Conservation (phyloP, 2,113 vertebrate genomes). For the Chiloscyllium plagiosum region DNA sequence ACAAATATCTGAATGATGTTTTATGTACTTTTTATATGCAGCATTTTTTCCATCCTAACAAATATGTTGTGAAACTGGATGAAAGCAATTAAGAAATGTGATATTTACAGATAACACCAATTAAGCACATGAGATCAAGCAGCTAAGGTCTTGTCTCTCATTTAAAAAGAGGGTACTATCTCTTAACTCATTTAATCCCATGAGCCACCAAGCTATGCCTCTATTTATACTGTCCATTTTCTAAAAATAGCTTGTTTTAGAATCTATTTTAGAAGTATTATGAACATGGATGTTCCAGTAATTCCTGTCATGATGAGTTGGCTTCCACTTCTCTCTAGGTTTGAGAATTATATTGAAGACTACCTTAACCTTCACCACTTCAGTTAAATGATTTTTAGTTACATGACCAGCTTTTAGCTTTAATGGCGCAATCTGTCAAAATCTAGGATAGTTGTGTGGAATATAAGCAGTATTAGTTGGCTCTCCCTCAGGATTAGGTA, state of each 20-base stretch:
- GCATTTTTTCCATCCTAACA: not conserved
- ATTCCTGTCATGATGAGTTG: not conserved
- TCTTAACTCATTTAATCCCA: not conserved
- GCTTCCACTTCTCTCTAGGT: not conserved
- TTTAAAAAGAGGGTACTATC: not conserved
- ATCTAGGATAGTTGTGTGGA: not conserved
- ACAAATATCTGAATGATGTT: not conserved
- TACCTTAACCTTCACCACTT: too few species aligned
- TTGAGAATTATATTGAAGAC: not conserved
- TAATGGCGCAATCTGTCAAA: not conserved
- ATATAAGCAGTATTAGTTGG: not conserved
- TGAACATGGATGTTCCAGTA: slow-evolving; percentile 14
- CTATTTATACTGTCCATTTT: not conserved
- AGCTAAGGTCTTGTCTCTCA: too few species aligned
- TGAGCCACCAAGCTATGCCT: not conserved
- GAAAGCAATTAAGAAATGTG: slow-evolving; percentile 14
- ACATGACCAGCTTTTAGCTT: not conserved
- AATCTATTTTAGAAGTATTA: slow-evolving; percentile 20
- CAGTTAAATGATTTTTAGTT: too few species aligned
- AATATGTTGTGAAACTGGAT: not conserved
- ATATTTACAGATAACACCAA: not conserved
- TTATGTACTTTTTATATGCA: too few species aligned
- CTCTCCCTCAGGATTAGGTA: not conserved
- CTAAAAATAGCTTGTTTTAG: slow-evolving; percentile 31
- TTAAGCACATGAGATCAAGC: not conserved